Conservation (phyloP, 2,113 vertebrate species). For the Dipodomys spectabilis region DNA sequence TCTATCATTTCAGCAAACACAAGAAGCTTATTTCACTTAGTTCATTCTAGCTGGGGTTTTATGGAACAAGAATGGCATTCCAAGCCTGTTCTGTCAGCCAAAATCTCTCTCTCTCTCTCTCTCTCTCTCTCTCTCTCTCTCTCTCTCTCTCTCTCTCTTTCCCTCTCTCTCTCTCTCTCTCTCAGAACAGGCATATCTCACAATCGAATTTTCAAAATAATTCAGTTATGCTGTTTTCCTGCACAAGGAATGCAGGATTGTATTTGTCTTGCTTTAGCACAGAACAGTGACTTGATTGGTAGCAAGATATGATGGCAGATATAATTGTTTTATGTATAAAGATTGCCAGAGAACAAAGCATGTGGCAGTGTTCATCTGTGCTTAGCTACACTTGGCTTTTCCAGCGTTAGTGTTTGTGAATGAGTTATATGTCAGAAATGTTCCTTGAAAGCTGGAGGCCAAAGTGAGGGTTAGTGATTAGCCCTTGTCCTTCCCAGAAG, state of each 20-base stretch:
- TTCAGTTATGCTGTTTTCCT: conserved; percentile 72
- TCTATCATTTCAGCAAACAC: not conserved
- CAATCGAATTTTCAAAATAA: conserved; percentile 81
- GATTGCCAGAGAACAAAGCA: conserved; percentile 50
- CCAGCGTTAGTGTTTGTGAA: conserved; percentile 68
- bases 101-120: too few relatives aligned
- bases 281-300: conserved; percentile 65
- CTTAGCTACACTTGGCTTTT: conserved; percentile 37
- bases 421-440: conserved; percentile 70
- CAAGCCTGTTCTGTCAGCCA: not conserved
- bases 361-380: conserved; percentile 23
- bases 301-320: conserved; percentile 62
- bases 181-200: conserved; percentile 56
- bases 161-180: not conserved
- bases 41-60: conserved; percentile 12
- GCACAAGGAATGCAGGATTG: conserved; percentile 59
- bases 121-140: too few relatives aligned
- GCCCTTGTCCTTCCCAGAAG: not conserved
- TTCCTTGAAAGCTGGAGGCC: conserved; percentile 57
- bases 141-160: not conserved
- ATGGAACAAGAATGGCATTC: not conserved
- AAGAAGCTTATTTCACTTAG: conserved; percentile 41
- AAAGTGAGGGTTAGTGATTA: not conserved
- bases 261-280: conserved; percentile 75
- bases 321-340: conserved; percentile 72